Percentiles rank a stretch among this genome's conserved stretches.
These are phyloP conservation scores for Lasius platythorax DNA, from an alignment of 2,888 invertebrate genomes.

Conservation along the genomic window DNA sequence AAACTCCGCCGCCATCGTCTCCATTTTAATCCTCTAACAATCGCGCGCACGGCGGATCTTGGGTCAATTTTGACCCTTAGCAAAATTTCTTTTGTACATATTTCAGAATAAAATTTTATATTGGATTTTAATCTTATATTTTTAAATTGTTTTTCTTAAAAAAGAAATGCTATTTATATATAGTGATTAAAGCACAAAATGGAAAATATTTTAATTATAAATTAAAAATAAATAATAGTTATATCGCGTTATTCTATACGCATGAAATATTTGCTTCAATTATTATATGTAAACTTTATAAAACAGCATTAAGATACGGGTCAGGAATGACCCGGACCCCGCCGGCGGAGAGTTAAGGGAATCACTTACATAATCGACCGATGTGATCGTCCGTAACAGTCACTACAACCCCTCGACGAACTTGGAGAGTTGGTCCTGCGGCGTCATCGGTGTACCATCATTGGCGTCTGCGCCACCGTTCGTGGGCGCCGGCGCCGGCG, in stretches of 20 bases:
- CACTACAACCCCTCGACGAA: slow-evolving; percentile 98
- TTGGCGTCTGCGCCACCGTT: slow-evolving; percentile 87
- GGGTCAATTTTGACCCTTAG: not conserved
- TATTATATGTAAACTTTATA: not conserved
- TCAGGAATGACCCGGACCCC: not conserved
- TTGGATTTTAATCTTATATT: not conserved
- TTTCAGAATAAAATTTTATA: not conserved
- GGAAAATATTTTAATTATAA: not conserved
- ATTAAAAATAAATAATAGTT: not conserved
- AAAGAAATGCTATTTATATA: slow-evolving; percentile 5
- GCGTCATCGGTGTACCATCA: slow-evolving; percentile 93
- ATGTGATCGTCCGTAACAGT: slow-evolving; percentile 79
- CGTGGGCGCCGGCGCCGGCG: slow-evolving; percentile 85
- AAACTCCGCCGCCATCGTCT: slow-evolving; percentile 56
- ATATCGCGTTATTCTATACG: too few relatives aligned
- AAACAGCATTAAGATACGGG: not conserved
- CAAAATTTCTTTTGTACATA: not conserved
- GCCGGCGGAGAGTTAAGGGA: slow-evolving; percentile 53
- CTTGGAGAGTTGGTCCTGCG: slow-evolving; percentile 97
- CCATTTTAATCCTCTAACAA: not conserved
- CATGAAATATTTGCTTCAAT: not conserved
- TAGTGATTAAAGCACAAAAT: not conserved
- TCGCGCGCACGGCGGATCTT: slow-evolving; percentile 6
- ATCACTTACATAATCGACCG: slow-evolving; percentile 69
- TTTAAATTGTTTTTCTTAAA: not conserved